These are phyloP conservation scores for Pseudonaja textilis DNA, from an alignment of 2,113 vertebrate genomes.

Conservation along the genomic window DNA sequence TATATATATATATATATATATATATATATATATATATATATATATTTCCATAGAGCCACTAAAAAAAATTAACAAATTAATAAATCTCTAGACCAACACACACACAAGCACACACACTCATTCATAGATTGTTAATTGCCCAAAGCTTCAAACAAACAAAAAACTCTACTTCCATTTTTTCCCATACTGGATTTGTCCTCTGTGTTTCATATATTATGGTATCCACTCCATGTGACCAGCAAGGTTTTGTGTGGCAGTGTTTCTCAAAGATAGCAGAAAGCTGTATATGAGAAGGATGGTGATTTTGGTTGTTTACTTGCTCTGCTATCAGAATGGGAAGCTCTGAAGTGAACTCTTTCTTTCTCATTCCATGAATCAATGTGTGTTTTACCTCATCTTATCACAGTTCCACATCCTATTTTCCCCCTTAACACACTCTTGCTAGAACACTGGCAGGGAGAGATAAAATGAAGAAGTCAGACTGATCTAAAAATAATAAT, in stretches of 20 bases:
- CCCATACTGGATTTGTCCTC: constrained; percentile 7
- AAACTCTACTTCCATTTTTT: background rate
- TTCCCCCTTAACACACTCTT: constrained; percentile 30
- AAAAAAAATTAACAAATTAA: background rate
- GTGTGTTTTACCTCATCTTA: constrained; percentile 53
- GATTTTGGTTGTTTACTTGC: constrained; percentile 50
- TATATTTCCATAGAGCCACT: background rate
- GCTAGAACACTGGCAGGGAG: constrained; percentile 48
- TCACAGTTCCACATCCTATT: constrained; percentile 43
- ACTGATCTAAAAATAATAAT: background rate
- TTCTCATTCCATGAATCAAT: constrained; percentile 34
- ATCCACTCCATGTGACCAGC: constrained; percentile 29
- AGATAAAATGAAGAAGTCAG: constrained; percentile 57
- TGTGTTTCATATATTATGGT: constrained; percentile 23
- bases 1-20: too few relatives aligned
- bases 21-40: too few relatives aligned
- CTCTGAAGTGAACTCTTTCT: constrained; percentile 34
- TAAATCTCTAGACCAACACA: constrained; percentile 44
- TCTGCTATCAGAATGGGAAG: constrained; percentile 38
- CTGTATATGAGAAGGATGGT: constrained; percentile 32
- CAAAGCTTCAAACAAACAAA: background rate
- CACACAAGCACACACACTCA: too few relatives aligned
- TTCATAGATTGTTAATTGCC: background rate
- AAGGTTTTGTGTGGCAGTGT: constrained; percentile 17
- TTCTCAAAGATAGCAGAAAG: constrained; percentile 25